Conservation (phyloP, 2,113 vertebrate genomes). For the Rhizomys pruinosus region DNA sequence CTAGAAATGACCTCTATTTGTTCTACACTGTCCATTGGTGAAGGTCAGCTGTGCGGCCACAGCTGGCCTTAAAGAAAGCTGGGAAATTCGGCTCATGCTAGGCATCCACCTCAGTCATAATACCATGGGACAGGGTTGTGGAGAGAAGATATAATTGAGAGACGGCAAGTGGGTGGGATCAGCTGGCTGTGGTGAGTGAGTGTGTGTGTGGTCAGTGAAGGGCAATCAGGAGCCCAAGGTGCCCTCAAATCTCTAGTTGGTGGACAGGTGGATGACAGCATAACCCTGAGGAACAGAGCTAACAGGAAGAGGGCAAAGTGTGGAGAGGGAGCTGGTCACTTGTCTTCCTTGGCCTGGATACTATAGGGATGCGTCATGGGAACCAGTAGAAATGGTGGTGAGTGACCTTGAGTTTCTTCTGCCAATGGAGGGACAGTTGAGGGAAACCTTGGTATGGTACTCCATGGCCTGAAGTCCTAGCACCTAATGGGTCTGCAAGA, state of each 20-base stretch:
- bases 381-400: not conserved
- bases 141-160: not conserved
- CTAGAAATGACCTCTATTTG: not conserved
- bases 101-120: too few relatives aligned
- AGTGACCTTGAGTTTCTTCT: not conserved
- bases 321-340: not conserved
- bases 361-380: not conserved
- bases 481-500: not conserved
- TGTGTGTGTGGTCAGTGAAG: accelerated
- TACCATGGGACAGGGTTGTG: not conserved
- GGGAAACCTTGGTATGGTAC: not conserved
- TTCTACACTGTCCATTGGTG: not conserved
- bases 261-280: not conserved
- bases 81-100: not conserved
- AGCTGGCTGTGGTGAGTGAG: not conserved
- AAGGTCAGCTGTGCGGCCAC: not conserved
- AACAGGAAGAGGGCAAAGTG: not conserved
- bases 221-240: not conserved
- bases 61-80: not conserved
- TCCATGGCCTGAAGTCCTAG: not conserved
- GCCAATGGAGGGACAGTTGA: not conserved
- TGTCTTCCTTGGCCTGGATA: not conserved
- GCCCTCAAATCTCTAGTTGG: not conserved
- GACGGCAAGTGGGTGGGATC: not conserved
- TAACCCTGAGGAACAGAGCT: not conserved